Evolutionary conservation across 1,140 invertebrate species (phyloP).

Genomic region (Rhynchophorus ferrugineus): DNA sequence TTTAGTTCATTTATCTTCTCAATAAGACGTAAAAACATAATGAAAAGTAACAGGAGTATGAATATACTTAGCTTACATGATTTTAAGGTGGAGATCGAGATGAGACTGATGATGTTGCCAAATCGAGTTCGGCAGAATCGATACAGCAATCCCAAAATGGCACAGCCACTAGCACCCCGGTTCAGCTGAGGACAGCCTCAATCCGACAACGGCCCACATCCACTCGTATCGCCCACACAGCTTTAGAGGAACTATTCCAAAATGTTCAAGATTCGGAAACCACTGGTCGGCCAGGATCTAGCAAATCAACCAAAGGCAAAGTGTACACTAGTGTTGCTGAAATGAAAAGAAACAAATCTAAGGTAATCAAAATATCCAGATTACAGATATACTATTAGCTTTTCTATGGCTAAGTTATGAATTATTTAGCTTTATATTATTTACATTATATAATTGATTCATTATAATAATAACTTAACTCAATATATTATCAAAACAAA

Average conservation of each 20-base stretch:
- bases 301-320: slow-evolving; percentile 61
- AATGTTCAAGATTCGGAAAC: slow-evolving; percentile 64
- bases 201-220: slow-evolving; percentile 79
- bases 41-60: too few relatives aligned
- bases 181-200: slow-evolving; percentile 74
- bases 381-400: too few relatives aligned
- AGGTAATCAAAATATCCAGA: slow-evolving; percentile 49
- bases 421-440: too few relatives aligned
- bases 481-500: too few relatives aligned
- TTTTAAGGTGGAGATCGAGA: slow-evolving; percentile 52
- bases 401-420: too few relatives aligned
- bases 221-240: slow-evolving; percentile 77
- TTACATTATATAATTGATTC: too few relatives aligned
- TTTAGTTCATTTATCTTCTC: too few relatives aligned
- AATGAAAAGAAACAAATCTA: slow-evolving; percentile 79
- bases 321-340: slow-evolving; percentile 92
- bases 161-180: slow-evolving; percentile 47
- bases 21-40: too few relatives aligned
- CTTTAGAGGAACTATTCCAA: slow-evolving; percentile 85
- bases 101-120: slow-evolving; percentile 61
- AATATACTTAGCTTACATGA: too few relatives aligned
- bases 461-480: too few relatives aligned
- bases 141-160: slow-evolving; percentile 52
- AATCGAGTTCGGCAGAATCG: slow-evolving; percentile 73
- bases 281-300: slow-evolving; percentile 54